Evolutionary conservation across 2,797 vertebrate genomes (phyloP).

Genomic region (Aeoliscus strigatus): DNA sequence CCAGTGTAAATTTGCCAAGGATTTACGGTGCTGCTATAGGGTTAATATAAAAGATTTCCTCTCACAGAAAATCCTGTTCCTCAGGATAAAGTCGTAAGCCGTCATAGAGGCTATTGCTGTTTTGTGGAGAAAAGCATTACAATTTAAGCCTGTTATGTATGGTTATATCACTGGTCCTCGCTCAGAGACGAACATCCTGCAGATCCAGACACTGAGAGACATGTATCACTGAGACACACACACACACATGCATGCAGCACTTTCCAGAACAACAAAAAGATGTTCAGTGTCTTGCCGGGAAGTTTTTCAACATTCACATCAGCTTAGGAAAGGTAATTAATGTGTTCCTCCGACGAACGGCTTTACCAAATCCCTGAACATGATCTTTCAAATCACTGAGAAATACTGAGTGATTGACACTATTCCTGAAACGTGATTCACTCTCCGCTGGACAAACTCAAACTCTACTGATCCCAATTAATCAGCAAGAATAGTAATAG

Average conservation of each 20-base stretch:
- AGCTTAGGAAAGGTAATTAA: conserved; percentile 35
- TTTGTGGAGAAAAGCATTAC: conserved; percentile 53
- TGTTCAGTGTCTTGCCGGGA: conserved; percentile 15
- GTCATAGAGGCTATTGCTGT: conserved; percentile 33
- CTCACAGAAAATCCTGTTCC: conserved; percentile 42
- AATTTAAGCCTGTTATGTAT: conserved; percentile 56
- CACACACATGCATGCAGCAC: conserved; percentile 14
- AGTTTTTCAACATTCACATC: conserved; percentile 30
- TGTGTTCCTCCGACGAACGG: conserved; percentile 19
- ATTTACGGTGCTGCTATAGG: conserved; percentile 38
- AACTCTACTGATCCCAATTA: too few species aligned
- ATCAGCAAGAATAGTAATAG: too few species aligned
- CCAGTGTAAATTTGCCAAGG: conserved; percentile 31
- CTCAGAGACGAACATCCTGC: conserved; percentile 28
- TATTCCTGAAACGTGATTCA: too few species aligned
- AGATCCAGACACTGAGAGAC: too few species aligned
- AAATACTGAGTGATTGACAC: too few species aligned
- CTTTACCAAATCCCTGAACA: conserved; percentile 20
- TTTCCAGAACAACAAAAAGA: too few species aligned
- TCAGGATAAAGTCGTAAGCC: conserved; percentile 31
- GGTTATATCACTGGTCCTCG: conserved; percentile 41
- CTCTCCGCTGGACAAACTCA: too few species aligned
- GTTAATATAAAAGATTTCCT: conserved; percentile 43
- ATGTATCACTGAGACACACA: conserved; percentile 15
- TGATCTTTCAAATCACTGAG: too few species aligned